phyloP scores from a whole-genome alignment of 2,113 vertebrate species.

The Oreocharis arfaki region DNA sequence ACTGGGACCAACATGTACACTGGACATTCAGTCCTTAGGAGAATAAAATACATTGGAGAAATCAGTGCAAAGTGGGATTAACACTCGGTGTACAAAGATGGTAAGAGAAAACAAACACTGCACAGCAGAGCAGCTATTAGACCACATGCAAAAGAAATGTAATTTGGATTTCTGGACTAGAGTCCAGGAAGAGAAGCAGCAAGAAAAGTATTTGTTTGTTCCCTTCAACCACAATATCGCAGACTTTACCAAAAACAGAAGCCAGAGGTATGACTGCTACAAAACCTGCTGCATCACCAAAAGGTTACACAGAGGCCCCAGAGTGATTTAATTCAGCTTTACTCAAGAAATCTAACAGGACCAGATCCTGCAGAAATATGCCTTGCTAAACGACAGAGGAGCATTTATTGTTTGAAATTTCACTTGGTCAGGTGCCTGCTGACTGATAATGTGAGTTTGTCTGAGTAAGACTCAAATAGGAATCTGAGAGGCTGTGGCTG shows the following conservation, averaged over 20 bases:
- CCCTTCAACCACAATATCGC: not conserved
- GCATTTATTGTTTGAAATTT: not conserved
- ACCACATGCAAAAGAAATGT: not conserved
- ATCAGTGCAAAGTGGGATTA: not conserved
- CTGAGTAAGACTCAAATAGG: fast-evolving
- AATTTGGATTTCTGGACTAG: not conserved
- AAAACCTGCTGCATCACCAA: not conserved
- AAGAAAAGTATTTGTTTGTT: not conserved
- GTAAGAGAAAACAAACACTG: not conserved
- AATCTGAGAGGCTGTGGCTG: not conserved
- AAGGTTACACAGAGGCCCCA: not conserved
- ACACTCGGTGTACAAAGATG: not conserved
- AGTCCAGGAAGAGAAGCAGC: not conserved
- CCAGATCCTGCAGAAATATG: not conserved
- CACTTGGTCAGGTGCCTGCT: not conserved
- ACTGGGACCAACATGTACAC: not conserved
- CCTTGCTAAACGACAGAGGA: not conserved
- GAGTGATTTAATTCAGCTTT: not conserved
- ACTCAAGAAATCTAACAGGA: not conserved
- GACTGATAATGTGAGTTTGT: not conserved
- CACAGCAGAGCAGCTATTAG: not conserved
- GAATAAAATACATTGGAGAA: not conserved
- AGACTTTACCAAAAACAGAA: not conserved
- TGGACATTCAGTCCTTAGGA: not conserved
- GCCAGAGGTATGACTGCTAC: not conserved